These are phyloP conservation scores for Sarcophaga variegata DNA, from an alignment of 2,888 invertebrate genomes.

Conservation along the genomic window DNA sequence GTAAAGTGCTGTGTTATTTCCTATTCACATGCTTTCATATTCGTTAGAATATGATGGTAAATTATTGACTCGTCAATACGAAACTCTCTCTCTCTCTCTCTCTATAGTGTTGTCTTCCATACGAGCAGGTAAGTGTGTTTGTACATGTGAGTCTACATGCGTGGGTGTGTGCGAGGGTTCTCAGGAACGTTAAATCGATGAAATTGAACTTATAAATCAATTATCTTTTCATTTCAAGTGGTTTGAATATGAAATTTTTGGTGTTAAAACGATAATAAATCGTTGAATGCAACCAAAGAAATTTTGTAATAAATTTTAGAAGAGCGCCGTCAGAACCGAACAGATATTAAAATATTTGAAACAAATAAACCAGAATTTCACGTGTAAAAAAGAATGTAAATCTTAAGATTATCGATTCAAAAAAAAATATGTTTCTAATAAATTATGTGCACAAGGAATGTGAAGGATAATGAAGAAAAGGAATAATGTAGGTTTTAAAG, in stretches of 20 bases:
- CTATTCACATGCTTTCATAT: not conserved
- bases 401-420: no score
- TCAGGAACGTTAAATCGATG: not conserved
- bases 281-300: not conserved
- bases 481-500: no score
- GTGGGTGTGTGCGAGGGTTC: not conserved
- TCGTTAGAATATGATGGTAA: not conserved
- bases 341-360: not conserved
- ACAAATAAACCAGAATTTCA: not conserved
- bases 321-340: not conserved
- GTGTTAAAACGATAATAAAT: not conserved
- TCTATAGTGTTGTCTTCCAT: no score
- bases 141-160: not conserved
- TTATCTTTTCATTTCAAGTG: not conserved
- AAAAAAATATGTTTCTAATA: no score
- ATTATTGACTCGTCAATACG: constrained; percentile 8
- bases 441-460: no score
- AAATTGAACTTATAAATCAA: constrained; percentile 23
- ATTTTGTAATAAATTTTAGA: not conserved
- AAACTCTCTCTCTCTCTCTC: no score
- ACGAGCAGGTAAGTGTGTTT: no score
- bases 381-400: no score
- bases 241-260: not conserved
- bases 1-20: not conserved
- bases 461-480: no score